These are phyloP conservation scores for Thaumetopoea pityocampa DNA, from an alignment of 1,140 invertebrate species.

Conservation along the genomic window DNA sequence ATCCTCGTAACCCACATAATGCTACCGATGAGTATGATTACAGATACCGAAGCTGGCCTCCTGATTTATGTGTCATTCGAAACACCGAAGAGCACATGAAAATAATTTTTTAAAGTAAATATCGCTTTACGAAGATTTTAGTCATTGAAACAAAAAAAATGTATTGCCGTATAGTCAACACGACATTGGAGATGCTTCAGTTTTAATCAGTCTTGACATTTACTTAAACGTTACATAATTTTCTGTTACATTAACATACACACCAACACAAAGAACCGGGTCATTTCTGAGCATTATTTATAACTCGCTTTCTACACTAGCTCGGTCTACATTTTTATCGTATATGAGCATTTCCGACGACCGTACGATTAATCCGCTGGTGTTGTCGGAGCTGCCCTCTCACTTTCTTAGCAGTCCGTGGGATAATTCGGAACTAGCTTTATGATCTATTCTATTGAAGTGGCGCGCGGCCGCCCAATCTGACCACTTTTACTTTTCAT, in stretches of 20 bases:
- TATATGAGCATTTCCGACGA: constrained; percentile 8
- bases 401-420: constrained; percentile 49
- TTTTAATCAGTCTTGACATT: too few species aligned
- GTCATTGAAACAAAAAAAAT: too few species aligned
- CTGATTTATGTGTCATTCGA: too few species aligned
- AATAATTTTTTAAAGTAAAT: too few species aligned
- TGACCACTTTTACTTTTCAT: constrained; percentile 64
- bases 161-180: too few species aligned
- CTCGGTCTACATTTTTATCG: constrained; percentile 7
- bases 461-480: constrained; percentile 47
- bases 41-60: too few species aligned
- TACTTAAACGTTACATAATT: too few species aligned
- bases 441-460: constrained; percentile 49
- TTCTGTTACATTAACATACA: not conserved
- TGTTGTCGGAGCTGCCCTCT: constrained; percentile 39
- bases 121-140: too few species aligned
- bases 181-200: too few species aligned
- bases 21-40: too few species aligned
- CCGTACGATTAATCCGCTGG: constrained; percentile 14
- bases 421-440: constrained; percentile 34
- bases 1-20: too few species aligned
- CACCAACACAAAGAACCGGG: not conserved
- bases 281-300: constrained; percentile 1
- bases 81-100: too few species aligned
- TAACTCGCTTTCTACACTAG: constrained; percentile 11